Base-by-base conservation (phyloP, 2,888 invertebrate species). In the Sinodicranocentrus sp. region DNA sequence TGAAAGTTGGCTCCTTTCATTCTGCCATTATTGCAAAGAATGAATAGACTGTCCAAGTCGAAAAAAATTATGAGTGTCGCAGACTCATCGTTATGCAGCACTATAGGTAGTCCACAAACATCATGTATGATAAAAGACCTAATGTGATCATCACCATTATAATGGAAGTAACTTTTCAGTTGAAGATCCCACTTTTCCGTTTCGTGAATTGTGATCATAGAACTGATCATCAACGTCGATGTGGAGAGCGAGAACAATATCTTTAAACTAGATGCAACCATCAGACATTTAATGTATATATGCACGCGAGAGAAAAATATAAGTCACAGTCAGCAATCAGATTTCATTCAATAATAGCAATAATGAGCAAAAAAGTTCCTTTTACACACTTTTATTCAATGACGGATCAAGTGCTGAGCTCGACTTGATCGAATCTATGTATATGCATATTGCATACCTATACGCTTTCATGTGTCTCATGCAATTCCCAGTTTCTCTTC, bases 91-190 rank as follows among this genome's bases (percentile, higher is more conserved):
- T 17, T 65, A 43, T n/a, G 23, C 8, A 21, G 21, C 3, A 5
- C 23, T 21, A 21, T 5, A 17, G 17, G 57, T 57, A 57, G 57
- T 23, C 33, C 54, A 71, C 33, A 33, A 33, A 6, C 33, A 33
- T n/a, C n/a, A n/a, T n/a, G n/a, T n/a, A 33, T 33, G n/a, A 71
- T 71, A 71, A 57, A 54, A 57, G 54, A 6, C 57, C 57, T 39
- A 71, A 71, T 57, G 25, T 39, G 57, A 48, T 71, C 57, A 39
- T 57, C 57, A 21, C 33, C 21, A 21, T 21, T n/a, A 21, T 28
- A 70, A 48, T 70, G 70, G 70, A 70, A 70, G 52, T 48, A 48
- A 70, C 70, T 52, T 68, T 19, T 57, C 19, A 54, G 15, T 71
- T 71, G 52, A 17, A 61, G 19, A 59, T 26, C 10, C 26, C 17